Percentiles rank a stretch among this genome's conserved stretches.
These are phyloP conservation scores for Amazona finschi DNA, from an alignment of 2,797 vertebrate species.

Conservation along the genomic window DNA sequence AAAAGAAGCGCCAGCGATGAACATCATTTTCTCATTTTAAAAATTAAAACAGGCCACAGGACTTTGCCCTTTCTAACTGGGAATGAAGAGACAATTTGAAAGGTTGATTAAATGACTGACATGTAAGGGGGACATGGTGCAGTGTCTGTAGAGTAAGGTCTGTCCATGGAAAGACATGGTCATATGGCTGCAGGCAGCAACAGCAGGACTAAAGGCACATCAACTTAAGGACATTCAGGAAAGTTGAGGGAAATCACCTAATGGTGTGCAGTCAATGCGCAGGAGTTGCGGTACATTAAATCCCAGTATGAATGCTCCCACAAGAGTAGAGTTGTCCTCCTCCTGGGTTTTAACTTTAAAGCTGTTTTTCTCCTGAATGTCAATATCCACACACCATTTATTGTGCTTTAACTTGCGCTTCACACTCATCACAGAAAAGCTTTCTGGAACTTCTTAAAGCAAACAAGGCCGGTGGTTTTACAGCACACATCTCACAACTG, in stretches of 20 bases:
- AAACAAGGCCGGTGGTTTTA: neutral
- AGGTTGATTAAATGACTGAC: constrained; percentile 51
- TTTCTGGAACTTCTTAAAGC: neutral
- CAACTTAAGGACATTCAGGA: neutral
- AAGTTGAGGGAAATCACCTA: neutral
- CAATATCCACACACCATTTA: constrained; percentile 9
- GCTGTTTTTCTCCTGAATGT: neutral
- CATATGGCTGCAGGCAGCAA: neutral
- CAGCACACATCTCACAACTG: neutral
- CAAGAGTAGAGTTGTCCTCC: neutral
- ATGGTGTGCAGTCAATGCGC: neutral
- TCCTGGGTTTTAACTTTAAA: neutral
- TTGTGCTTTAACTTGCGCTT: neutral
- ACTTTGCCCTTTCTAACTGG: constrained; percentile 20
- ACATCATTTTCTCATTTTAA: constrained; percentile 27
- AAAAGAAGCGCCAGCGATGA: constrained; percentile 28
- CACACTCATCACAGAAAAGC: neutral
- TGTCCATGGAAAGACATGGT: neutral
- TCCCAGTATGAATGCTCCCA: neutral
- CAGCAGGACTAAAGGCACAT: neutral
- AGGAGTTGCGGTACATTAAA: neutral
- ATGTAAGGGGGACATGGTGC: rapidly evolving
- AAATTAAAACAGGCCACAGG: constrained; percentile 35
- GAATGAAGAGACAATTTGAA: constrained; percentile 7
- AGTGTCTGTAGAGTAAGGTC: neutral